A percentile compares a stretch with the other conserved stretches of the same genome.
Conservation (phyloP, 2,797 vertebrate genomes). For the Hippocampus kuda region DNA sequence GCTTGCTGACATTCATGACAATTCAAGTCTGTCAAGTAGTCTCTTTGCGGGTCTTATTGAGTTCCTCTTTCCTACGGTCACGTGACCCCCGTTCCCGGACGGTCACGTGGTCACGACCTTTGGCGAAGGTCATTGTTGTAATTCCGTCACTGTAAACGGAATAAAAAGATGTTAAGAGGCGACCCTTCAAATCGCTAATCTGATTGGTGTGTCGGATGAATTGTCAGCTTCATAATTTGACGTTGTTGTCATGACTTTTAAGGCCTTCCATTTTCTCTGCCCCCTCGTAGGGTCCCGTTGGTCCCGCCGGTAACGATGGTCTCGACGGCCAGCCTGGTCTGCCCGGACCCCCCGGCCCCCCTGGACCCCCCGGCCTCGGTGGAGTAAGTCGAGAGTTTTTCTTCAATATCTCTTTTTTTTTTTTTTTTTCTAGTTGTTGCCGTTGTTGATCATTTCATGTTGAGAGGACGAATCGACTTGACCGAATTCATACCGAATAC, state of each 20-base stretch:
- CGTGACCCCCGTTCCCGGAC: conserved; percentile 18
- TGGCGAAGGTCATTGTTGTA: not conserved
- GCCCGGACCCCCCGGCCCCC: conserved; percentile 81
- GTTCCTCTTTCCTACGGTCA: conserved; percentile 26
- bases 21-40: not conserved
- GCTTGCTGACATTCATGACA: not conserved
- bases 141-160: not conserved
- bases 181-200: not conserved
- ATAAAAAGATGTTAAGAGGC: not conserved
- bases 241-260: not conserved
- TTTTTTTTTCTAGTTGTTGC: not conserved
- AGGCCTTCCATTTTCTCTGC: not conserved
- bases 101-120: conserved; percentile 6
- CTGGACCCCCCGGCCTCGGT: conserved; percentile 86
- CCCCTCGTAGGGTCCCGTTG: conserved; percentile 70
- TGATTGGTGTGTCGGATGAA: not conserved
- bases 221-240: not conserved
- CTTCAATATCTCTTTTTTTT: not conserved
- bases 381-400: conserved; percentile 76
- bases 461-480: not conserved
- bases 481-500: too few species aligned
- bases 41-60: conserved; percentile 6
- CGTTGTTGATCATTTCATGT: not conserved
- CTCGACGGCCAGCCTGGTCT: conserved; percentile 78
- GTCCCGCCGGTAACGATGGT: conserved; percentile 82